Base-by-base conservation (phyloP, 2,797 vertebrate genomes). In the Podarcis siculus region DNA sequence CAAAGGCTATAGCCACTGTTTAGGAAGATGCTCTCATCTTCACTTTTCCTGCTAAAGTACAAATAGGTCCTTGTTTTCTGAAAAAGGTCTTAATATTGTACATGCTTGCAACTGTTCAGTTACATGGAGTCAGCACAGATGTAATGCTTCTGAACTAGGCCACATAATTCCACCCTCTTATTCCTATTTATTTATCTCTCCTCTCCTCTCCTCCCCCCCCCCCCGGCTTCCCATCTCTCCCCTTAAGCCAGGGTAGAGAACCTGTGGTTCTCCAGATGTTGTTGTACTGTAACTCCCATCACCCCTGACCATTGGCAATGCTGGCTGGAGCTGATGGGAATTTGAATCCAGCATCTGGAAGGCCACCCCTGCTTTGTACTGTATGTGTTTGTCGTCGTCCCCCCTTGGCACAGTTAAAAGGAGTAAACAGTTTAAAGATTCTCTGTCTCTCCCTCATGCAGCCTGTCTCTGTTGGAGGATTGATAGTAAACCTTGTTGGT, bases 401-500 rank as follows among this genome's bases (percentile, higher is more conserved):
- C 76, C 73, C 27, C 45, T 81, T 37, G 23, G 12, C 58, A 49
- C 27, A 23, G 27, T 66, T 45, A 71, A 88, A 32, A 45, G 8
- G n/a, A 87, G 32, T 23, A 81, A 82, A 55, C 73, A 88, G 82
- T 78, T 87, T 91, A 89, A 95, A 88, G 23, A 71, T 95, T 95
- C 97, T 90, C 87, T 55, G 90, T 90, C 90, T 91, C 75, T 94
- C 90, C 80, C 45, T 92, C 86, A 92, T 87, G 66, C 95, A 99
- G 99, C 98, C 99, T 0, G 98, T 99, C 35, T 99, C 99, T 12
- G 97, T 99, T 71, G 98, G 98, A 92, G 99, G 99, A 15, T 96
- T 99, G 55, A 96, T 99, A 35, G 99, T 99, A 87, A 99, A 99
- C 97, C 97, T 99, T 77, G 98, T 99, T 95, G 99, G 99, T 27